Evolutionary conservation across 1,140 invertebrate species (phyloP).

Genomic region (Neotoxoptera formosana): DNA sequence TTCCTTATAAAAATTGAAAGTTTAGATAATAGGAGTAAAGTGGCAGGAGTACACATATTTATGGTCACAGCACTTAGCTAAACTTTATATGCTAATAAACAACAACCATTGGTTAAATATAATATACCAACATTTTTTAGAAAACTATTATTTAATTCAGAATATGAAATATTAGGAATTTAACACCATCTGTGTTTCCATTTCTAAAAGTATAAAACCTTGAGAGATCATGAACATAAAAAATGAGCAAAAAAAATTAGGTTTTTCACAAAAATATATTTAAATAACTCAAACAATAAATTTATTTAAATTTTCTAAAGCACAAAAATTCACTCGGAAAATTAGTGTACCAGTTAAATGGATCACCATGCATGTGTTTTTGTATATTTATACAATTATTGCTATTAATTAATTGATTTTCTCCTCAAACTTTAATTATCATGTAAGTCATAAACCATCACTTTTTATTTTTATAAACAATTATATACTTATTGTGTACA

Average conservation of each 20-base stretch:
- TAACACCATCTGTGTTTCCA: background rate
- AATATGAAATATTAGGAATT: background rate
- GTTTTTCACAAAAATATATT: too few species aligned
- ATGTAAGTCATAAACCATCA: background rate
- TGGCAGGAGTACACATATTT: background rate
- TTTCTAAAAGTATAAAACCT: background rate
- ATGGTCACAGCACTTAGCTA: background rate
- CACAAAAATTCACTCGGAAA: background rate
- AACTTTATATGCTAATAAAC: background rate
- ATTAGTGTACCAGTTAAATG: background rate
- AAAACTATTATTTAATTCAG: background rate
- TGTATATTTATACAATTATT: background rate
- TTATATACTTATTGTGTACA: background rate
- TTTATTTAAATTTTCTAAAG: background rate
- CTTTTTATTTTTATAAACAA: too few species aligned
- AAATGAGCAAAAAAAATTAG: too few species aligned
- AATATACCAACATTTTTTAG: background rate
- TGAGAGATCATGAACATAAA: background rate
- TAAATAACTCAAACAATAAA: too few species aligned
- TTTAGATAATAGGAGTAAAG: background rate
- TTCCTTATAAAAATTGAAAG: background rate
- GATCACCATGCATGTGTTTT: background rate
- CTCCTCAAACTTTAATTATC: background rate
- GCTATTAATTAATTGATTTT: background rate
- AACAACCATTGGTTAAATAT: background rate